Percentiles rank a stretch among this genome's conserved stretches.
phyloP scores from a whole-genome alignment of 2,797 vertebrate genomes.

The Champsocephalus esox region DNA sequence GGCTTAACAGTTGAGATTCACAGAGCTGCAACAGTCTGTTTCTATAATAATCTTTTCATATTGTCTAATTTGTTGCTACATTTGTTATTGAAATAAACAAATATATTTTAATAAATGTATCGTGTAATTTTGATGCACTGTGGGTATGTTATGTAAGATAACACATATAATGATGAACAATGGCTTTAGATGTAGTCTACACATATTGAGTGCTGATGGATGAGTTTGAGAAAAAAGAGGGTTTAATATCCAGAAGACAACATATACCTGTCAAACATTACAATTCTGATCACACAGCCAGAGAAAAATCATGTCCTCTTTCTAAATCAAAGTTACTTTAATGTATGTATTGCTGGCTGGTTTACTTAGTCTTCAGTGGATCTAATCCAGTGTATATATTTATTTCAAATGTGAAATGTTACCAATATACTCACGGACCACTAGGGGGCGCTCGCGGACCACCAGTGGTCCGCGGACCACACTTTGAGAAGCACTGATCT shows the following conservation, averaged over 20 bases:
- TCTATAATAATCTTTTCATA: background rate
- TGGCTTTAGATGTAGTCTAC: background rate
- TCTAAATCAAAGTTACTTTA: background rate
- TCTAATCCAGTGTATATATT: no score
- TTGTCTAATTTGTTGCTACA: background rate
- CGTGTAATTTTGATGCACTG: background rate
- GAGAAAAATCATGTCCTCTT: background rate
- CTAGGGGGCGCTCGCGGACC: no score
- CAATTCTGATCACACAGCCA: background rate
- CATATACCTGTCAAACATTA: background rate
- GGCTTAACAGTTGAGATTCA: background rate
- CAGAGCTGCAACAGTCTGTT: slow-evolving; percentile 2
- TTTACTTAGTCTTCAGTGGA: background rate
- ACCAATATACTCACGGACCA: no score
- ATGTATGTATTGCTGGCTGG: background rate
- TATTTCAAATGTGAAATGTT: no score
- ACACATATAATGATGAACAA: background rate
- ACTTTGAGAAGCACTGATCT: no score
- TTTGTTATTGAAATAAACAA: background rate
- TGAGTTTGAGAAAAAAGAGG: no score
- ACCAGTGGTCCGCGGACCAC: no score
- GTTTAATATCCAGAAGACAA: no score
- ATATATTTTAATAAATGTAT: background rate
- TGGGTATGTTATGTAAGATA: background rate
- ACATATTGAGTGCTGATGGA: background rate